A percentile compares a stretch with the other conserved stretches of the same genome.
These are phyloP conservation scores for Choloepus hoffmanni DNA, from an alignment of 2,113 vertebrate genomes.

Conservation along the genomic window DNA sequence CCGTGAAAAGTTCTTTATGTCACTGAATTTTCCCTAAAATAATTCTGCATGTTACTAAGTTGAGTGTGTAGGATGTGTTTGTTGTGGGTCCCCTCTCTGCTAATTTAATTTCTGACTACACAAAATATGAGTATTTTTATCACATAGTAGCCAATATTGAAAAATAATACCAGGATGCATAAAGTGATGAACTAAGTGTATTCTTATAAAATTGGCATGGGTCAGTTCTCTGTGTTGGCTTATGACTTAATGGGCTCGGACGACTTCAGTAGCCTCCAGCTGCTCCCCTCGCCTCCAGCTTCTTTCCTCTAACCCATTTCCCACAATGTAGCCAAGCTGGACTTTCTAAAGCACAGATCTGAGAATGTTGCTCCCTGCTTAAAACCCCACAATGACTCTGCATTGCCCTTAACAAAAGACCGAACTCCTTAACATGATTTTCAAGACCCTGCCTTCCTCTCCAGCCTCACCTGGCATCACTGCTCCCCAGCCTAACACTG, in stretches of 20 bases:
- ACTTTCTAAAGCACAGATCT: not conserved
- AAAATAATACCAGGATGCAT: not conserved
- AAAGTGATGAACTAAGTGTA: not conserved
- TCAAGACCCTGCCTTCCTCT: not conserved
- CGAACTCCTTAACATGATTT: not conserved
- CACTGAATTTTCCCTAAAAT: slow-evolving; percentile 40
- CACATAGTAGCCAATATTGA: not conserved
- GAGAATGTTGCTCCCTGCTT: not conserved
- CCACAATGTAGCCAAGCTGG: not conserved
- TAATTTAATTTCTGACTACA: slow-evolving; percentile 36
- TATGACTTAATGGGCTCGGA: not conserved
- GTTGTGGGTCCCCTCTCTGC: not conserved
- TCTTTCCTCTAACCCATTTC: not conserved
- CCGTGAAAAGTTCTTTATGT: not conserved
- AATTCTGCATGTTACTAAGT: not conserved
- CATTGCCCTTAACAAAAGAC: not conserved
- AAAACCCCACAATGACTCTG: not conserved
- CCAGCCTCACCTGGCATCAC: not conserved
- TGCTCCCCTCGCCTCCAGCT: not conserved
- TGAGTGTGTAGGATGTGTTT: not conserved
- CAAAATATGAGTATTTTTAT: not conserved
- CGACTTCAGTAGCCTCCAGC: not conserved
- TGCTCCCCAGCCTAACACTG: too few relatives aligned
- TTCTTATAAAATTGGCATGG: not conserved
- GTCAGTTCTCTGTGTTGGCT: not conserved